Conservation (phyloP, 2,113 vertebrate species). For the Dipodomys merriami region DNA sequence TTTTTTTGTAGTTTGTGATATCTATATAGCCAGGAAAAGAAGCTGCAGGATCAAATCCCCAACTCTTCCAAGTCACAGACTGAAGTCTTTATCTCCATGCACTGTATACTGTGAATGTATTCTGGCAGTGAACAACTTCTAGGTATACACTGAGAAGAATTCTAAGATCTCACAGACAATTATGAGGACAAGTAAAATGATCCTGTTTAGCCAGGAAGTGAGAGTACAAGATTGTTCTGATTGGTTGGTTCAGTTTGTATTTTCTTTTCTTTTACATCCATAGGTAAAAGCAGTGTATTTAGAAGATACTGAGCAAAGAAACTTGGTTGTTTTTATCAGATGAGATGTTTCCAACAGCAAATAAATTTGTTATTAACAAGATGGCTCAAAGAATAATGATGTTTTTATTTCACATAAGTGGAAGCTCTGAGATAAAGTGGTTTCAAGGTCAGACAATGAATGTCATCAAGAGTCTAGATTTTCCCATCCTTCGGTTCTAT, state of each 20-base stretch:
- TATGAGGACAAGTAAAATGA: background rate
- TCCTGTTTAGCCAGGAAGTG: constrained; percentile 4
- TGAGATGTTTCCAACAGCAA: constrained; percentile 21
- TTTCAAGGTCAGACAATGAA: background rate
- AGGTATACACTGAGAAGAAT: background rate
- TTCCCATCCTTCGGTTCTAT: background rate
- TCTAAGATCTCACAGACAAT: background rate
- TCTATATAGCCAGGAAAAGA: background rate
- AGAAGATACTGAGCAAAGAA: constrained; percentile 18
- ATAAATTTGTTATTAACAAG: constrained; percentile 37
- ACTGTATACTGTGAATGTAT: background rate
- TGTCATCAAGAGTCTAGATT: background rate
- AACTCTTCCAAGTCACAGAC: background rate
- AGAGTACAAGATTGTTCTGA: background rate
- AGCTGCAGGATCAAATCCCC: background rate
- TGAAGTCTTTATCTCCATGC: background rate
- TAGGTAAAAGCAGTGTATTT: constrained; percentile 12
- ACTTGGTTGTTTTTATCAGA: background rate
- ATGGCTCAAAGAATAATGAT: constrained; percentile 12
- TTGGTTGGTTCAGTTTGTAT: background rate
- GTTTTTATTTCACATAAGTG: constrained; percentile 17
- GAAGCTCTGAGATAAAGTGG: background rate
- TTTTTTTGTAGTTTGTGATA: background rate
- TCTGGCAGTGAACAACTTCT: background rate
- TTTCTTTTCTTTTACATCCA: constrained; percentile 24